A percentile compares a stretch with the other conserved stretches of the same genome.
These are phyloP conservation scores for Bibio marci DNA, from an alignment of 2,888 invertebrate genomes.

Conservation along the genomic window DNA sequence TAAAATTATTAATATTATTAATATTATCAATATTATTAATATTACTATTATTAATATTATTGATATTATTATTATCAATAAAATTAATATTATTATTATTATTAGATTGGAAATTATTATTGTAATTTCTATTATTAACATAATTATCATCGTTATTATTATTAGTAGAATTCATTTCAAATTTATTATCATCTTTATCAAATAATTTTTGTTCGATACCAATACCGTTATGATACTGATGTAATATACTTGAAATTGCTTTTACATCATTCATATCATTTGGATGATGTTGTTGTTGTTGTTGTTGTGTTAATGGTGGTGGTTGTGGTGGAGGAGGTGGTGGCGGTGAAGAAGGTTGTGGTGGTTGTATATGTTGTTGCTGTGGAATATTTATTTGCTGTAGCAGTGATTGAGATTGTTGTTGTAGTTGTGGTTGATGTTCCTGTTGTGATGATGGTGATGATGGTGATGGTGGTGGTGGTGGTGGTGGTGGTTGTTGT, in stretches of 20 bases:
- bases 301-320: neutral
- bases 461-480: neutral
- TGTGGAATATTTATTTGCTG: neutral
- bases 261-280: constrained; percentile 9
- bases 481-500: neutral
- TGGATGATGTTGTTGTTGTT: neutral
- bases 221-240: constrained; percentile 27
- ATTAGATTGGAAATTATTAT: too few relatives aligned
- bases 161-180: neutral
- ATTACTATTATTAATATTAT: constrained; percentile 1
- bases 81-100: neutral
- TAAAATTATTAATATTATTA: constrained; percentile 1
- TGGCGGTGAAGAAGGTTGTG: neutral
- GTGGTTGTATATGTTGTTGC: neutral
- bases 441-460: neutral
- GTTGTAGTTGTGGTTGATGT: neutral
- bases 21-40: constrained; percentile 1
- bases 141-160: too few relatives aligned
- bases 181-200: too few relatives aligned
- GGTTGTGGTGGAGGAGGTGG: neutral
- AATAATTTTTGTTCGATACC: neutral
- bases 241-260: constrained; percentile 28
- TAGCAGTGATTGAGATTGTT: neutral
- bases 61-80: constrained; percentile 1
- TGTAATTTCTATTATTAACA: too few relatives aligned